phyloP scores from a whole-genome alignment of 2,888 invertebrate species.

The Cheilosia urbana region DNA sequence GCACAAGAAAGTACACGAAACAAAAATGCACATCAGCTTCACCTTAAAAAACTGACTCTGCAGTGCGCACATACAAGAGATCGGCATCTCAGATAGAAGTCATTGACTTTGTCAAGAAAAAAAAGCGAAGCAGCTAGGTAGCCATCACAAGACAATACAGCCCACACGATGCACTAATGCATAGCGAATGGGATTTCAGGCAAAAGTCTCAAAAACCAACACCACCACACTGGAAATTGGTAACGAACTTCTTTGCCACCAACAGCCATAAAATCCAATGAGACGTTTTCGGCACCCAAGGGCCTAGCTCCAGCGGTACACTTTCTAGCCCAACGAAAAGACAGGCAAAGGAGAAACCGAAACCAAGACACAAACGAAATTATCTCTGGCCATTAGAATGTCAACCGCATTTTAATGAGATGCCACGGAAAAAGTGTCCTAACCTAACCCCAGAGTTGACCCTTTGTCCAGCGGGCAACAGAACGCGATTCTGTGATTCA shows the following conservation, averaged over 20 bases:
- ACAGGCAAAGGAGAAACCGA: constrained; percentile 2
- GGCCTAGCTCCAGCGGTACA: constrained; percentile 1
- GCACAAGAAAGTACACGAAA: constrained; percentile 1
- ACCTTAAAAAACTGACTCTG: constrained; percentile 18
- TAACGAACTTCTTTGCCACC: constrained; percentile 46
- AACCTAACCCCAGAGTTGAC: constrained; percentile 18
- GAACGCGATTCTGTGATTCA: constrained; percentile 42
- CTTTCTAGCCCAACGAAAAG: constrained; percentile 27
- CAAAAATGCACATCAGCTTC: constrained; percentile 36
- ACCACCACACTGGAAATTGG: constrained; percentile 11
- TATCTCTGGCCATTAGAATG: constrained; percentile 39
- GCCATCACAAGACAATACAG: neutral
- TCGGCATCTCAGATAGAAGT: constrained; percentile 22
- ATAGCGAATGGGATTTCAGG: constrained; percentile 39
- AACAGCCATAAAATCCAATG: constrained; percentile 31
- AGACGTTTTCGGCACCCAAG: constrained; percentile 22
- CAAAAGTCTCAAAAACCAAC: constrained; percentile 17
- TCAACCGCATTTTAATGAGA: constrained; percentile 50
- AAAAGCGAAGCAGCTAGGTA: neutral
- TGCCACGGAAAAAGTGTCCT: constrained; percentile 23
- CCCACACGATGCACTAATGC: constrained; percentile 15
- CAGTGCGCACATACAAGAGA: constrained; percentile 8
- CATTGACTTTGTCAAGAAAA: constrained; percentile 29
- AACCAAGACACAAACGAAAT: constrained; percentile 29
- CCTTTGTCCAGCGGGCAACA: constrained; percentile 19